Percentiles rank a stretch among this genome's conserved stretches.
Evolutionary conservation across 2,888 invertebrate genomes (phyloP).

Genomic region (Mantis religiosa): DNA sequence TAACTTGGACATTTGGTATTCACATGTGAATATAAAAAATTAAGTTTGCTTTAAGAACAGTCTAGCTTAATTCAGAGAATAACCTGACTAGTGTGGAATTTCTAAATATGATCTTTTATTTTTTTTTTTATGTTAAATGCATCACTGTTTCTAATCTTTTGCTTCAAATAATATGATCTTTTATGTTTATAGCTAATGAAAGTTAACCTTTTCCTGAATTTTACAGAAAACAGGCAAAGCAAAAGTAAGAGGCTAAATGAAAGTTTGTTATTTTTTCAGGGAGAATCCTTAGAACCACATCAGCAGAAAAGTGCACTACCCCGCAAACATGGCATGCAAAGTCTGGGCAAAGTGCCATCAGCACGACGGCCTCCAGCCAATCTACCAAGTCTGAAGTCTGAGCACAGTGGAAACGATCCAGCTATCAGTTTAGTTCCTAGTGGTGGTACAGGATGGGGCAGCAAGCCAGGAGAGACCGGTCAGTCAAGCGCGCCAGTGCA

Average conservation of each 20-base stretch:
- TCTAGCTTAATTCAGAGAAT: too few species aligned
- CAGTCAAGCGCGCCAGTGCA: conserved; percentile 30
- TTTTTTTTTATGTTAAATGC: too few species aligned
- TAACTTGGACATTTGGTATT: too few species aligned
- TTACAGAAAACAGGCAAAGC: too few species aligned
- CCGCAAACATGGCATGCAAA: conserved; percentile 99
- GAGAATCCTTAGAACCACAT: conserved; percentile 82
- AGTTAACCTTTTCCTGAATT: too few species aligned
- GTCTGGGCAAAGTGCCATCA: conserved; percentile 97
- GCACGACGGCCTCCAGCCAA: conserved; percentile 98
- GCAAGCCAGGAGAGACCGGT: conserved; percentile 50
- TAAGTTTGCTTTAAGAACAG: too few species aligned
- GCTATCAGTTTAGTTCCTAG: conserved; percentile 73
- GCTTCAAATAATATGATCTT: too few species aligned
- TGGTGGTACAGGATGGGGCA: conserved; percentile 77
- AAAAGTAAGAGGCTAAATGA: neutral
- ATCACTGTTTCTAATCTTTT: too few species aligned
- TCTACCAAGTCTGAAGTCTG: conserved; percentile 97
- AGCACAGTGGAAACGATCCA: conserved; percentile 76
- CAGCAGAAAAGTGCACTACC: conserved; percentile 84
- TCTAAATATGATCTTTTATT: too few species aligned
- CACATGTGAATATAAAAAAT: too few species aligned
- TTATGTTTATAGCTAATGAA: too few species aligned
- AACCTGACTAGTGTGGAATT: too few species aligned
- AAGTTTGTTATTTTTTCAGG: conserved; percentile 50